Percentiles rank a stretch among this genome's conserved stretches.
phyloP scores from a whole-genome alignment of 2,888 invertebrate species.

The Spilarctia lutea region DNA sequence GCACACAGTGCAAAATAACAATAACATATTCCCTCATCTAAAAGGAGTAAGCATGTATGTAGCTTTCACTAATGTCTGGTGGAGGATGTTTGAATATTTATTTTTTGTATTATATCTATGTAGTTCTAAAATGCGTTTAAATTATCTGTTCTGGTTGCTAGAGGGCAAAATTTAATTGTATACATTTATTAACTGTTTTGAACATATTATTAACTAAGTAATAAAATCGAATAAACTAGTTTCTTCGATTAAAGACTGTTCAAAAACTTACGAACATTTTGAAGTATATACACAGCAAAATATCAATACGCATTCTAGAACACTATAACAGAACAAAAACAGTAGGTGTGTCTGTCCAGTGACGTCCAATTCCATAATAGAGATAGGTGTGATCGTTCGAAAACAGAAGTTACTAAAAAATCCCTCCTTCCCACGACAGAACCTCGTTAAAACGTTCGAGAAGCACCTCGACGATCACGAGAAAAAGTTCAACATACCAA shows the following conservation, averaged over 20 bases:
- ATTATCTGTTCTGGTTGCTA: background rate
- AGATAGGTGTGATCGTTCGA: constrained; percentile 6
- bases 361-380: constrained; percentile 1
- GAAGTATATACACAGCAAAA: background rate
- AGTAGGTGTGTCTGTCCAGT: constrained; percentile 15
- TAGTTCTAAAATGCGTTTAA: constrained; percentile 26
- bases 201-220: background rate
- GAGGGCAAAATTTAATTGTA: background rate
- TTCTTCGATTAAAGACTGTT: background rate
- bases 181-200: background rate
- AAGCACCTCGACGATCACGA: constrained; percentile 81
- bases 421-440: constrained; percentile 60
- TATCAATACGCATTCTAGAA: constrained; percentile 10
- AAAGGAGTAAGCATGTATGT: constrained; percentile 33
- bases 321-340: constrained; percentile 1
- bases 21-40: constrained; percentile 12
- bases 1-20: background rate
- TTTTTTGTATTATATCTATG: background rate
- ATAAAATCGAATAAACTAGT: background rate
- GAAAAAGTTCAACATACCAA: constrained; percentile 74
- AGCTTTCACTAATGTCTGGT: constrained; percentile 44
- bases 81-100: constrained; percentile 23
- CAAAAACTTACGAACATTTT: background rate
- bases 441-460: constrained; percentile 69
- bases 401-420: constrained; percentile 19